Evolutionary conservation across 2,113 vertebrate species (phyloP).

Genomic region (Telmatochromis sp.): DNA sequence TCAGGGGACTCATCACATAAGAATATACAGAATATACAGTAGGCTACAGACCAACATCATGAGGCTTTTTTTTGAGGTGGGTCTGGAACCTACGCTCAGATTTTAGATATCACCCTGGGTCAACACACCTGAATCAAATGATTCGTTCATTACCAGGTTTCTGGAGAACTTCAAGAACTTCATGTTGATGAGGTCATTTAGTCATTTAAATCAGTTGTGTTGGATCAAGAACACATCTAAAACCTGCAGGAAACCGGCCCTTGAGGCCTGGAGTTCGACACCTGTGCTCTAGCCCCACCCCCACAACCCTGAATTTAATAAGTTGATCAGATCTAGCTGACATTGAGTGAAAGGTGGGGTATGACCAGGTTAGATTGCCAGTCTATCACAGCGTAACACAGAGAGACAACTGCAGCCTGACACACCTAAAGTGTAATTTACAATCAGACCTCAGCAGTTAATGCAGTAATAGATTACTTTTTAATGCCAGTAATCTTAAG

Average conservation of each 20-base stretch:
- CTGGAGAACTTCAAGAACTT: background rate
- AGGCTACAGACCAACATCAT: background rate
- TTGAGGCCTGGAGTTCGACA: background rate
- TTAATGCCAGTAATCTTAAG: background rate
- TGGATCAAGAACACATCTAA: background rate
- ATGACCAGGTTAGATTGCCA: background rate
- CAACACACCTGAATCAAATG: background rate
- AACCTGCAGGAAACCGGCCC: background rate
- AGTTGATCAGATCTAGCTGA: background rate
- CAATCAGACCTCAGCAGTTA: background rate
- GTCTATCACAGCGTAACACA: background rate
- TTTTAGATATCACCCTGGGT: background rate
- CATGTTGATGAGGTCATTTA: background rate
- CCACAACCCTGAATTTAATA: background rate
- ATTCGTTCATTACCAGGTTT: background rate
- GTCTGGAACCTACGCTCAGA: background rate
- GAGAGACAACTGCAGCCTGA: background rate
- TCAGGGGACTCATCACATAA: background rate
- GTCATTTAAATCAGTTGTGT: background rate
- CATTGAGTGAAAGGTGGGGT: background rate
- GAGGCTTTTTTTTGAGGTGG: fast-evolving
- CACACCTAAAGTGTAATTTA: background rate
- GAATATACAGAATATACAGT: background rate
- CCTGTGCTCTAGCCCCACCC: background rate
- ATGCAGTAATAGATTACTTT: background rate